Conservation (phyloP, 1,140 invertebrate genomes). For the Hyphantria cunea region DNA sequence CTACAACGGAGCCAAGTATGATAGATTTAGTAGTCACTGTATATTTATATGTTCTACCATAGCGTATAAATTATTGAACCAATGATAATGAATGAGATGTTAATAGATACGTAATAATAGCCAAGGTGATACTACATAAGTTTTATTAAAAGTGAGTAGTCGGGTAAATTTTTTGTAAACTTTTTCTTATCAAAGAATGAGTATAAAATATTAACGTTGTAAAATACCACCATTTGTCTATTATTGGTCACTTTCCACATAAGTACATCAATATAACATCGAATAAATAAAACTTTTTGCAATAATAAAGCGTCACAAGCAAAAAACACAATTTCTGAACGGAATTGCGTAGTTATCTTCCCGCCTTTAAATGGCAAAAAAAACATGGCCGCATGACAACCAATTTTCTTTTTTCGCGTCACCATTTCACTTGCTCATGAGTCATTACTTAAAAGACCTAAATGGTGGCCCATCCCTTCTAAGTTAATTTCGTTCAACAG, state of each 20-base stretch:
- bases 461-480: constrained; percentile 3
- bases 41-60: no score
- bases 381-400: constrained; percentile 3
- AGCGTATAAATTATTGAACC: no score
- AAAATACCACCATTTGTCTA: no score
- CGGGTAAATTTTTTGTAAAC: no score
- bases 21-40: no score
- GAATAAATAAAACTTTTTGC: not conserved
- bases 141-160: no score
- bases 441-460: constrained; percentile 15
- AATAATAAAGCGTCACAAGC: constrained; percentile 1
- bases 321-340: constrained; percentile 5
- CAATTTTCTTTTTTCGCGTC: constrained; percentile 19
- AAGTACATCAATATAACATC: not conserved
- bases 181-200: no score
- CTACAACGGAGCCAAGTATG: no score
- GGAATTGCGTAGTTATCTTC: constrained; percentile 12
- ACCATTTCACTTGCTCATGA: constrained; percentile 12
- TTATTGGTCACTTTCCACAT: not conserved
- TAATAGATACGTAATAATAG: no score
- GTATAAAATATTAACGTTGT: no score
- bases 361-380: constrained; percentile 7
- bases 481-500: constrained; percentile 19
- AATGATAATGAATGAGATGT: no score
- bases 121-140: no score